Evolutionary conservation across 1,140 invertebrate species (phyloP), one percentile per base, ranked within the genome.

Genomic region (Delia radicum): DNA sequence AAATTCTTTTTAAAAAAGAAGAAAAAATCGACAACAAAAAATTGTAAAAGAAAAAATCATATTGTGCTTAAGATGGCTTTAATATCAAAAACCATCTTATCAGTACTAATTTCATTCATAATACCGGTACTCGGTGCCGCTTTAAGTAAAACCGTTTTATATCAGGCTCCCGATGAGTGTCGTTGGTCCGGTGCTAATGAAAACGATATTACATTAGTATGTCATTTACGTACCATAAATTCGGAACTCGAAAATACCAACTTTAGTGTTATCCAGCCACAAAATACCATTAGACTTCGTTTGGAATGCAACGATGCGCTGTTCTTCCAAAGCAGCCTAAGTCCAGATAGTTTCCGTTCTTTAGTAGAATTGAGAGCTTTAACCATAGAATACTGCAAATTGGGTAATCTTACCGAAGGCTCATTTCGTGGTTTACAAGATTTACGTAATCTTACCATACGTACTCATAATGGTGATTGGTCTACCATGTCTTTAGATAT

Each of bases 391-490:
- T 94, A 93, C 79, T 98, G 96, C 87, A 96, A 96, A 87, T 93
- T 98, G 75, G 92, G 93, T 33, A 95, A 95, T 82, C 88, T 98
- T 24, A 94, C 95, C 2, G 92, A 94, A 71, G 94, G 93, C 15
- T 93, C 94, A 1, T 95, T 96, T 80, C 90, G 91, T 13, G 94
- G 94, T 3, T 89, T 96, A 13, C 91, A 92, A 55, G 93, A 95
- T 84, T 88, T 96, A 62, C 89, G 93, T 75, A 95, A 95, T 86
- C 89, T 96, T 33, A 95, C 95, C 2, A 90, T 97, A 65, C 90
- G 94, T 78, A 96, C 95, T 12, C 93, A 95, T 86, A 97, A 97
- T 84, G 93, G 92, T 42, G 94, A 94, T 82, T 96, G 94, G 95
- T 93, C 92, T 12, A 91, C 93, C 6, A 94, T 95, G 91, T 92